Percentiles rank a stretch among this genome's conserved stretches.
phyloP scores from a whole-genome alignment of 2,888 invertebrate genomes.

The Amiota mariae region DNA sequence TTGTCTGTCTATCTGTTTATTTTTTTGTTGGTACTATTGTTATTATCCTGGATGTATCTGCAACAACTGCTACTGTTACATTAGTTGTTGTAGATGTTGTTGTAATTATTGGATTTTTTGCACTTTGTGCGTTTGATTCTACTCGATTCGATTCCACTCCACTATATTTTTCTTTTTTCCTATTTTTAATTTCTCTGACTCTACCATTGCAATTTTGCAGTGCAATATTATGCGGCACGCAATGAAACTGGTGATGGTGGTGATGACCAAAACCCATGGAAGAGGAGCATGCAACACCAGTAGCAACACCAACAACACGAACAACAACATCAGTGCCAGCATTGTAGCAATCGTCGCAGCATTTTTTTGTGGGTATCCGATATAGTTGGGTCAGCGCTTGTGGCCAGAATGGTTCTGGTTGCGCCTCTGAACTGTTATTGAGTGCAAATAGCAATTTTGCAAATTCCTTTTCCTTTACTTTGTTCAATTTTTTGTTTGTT shows the following conservation, averaged over 20 bases:
- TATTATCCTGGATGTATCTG: too few relatives aligned
- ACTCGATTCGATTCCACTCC: slow-evolving; percentile 33
- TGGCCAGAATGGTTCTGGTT: slow-evolving; percentile 71
- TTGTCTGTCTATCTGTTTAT: slow-evolving; percentile 22
- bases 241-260: too few relatives aligned
- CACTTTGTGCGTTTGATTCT: slow-evolving; percentile 38
- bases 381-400: slow-evolving; percentile 63
- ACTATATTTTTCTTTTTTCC: slow-evolving; percentile 35
- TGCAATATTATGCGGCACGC: background rate
- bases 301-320: too few relatives aligned
- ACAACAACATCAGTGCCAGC: background rate
- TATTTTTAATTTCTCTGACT: slow-evolving; percentile 18
- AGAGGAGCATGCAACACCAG: too few relatives aligned
- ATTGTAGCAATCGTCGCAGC: slow-evolving; percentile 20
- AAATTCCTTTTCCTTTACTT: slow-evolving; percentile 60
- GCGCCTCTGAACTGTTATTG: slow-evolving; percentile 67
- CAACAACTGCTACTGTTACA: too few relatives aligned
- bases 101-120: background rate
- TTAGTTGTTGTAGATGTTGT: too few relatives aligned
- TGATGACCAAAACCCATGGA: too few relatives aligned
- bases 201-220: slow-evolving; percentile 8
- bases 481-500: slow-evolving; percentile 49
- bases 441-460: slow-evolving; percentile 70
- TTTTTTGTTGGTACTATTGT: too few relatives aligned
- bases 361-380: slow-evolving; percentile 71